Conservation (phyloP, 2,797 vertebrate species). For the Enteromius treurensis region DNA sequence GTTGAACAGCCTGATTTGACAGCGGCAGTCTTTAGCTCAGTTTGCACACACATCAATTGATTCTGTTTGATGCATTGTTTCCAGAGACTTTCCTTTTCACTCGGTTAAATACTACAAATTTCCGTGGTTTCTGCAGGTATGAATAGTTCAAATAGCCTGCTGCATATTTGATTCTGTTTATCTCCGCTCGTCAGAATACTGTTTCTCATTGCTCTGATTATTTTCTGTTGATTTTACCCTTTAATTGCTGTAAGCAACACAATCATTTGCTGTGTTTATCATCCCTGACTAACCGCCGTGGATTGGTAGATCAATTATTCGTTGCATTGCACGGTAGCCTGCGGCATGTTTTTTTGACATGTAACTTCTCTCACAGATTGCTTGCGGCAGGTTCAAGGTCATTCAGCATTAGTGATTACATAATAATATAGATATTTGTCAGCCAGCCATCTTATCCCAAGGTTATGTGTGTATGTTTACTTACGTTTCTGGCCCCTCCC, state of each 20-base stretch:
- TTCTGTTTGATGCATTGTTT: neutral
- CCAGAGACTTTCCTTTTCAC: neutral
- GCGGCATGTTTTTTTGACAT: constrained; percentile 31
- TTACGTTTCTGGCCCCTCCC: constrained; percentile 50
- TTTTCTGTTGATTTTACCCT: constrained; percentile 9
- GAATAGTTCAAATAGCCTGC: neutral
- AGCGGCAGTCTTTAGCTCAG: neutral
- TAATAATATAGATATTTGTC: constrained; percentile 51
- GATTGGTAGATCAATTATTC: constrained; percentile 31
- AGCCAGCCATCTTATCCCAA: constrained; percentile 46
- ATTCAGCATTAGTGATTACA: constrained; percentile 27
- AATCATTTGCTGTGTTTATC: constrained; percentile 7
- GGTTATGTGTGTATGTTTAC: constrained; percentile 40
- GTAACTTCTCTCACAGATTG: neutral
- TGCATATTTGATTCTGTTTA: constrained; percentile 20
- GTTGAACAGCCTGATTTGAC: neutral
- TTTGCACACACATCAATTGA: neutral
- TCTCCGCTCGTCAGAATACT: neutral
- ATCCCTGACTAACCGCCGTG: constrained; percentile 16
- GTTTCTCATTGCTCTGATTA: constrained; percentile 23
- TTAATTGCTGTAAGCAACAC: constrained; percentile 31
- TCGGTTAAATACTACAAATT: neutral
- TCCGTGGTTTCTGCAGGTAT: neutral
- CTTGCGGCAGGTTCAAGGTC: neutral
- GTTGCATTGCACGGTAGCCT: constrained; percentile 17